Conservation (phyloP, 1,140 invertebrate genomes). For the Drosophila asahinai region DNA sequence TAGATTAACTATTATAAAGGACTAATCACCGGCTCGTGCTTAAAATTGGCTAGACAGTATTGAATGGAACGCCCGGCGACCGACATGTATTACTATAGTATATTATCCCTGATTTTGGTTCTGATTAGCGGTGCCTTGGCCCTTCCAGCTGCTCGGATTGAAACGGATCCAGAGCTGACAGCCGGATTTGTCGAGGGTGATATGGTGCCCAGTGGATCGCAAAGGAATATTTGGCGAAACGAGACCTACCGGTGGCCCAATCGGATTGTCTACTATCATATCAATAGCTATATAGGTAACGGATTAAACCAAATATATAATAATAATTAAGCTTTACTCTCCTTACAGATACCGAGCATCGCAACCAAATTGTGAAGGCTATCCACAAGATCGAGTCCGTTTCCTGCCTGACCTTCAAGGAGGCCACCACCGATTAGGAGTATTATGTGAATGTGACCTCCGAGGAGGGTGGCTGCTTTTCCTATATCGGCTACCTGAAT, state of each 20-base stretch:
- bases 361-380: slow-evolving; percentile 49
- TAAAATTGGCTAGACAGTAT: slow-evolving; percentile 15
- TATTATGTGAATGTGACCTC: slow-evolving; percentile 69
- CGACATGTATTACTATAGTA: slow-evolving; percentile 6
- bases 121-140: neutral
- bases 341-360: slow-evolving; percentile 51
- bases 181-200: slow-evolving; percentile 69
- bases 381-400: slow-evolving; percentile 47
- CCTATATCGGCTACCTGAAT: slow-evolving; percentile 86
- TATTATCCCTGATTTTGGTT: slow-evolving; percentile 2
- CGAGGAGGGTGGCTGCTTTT: slow-evolving; percentile 85
- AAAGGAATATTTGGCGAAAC: slow-evolving; percentile 87
- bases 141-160: slow-evolving; percentile 17
- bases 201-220: slow-evolving; percentile 47
- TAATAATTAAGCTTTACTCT: no score
- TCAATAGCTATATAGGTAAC: slow-evolving; percentile 83
- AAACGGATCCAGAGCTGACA: slow-evolving; percentile 65
- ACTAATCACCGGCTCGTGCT: neutral
- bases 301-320: neutral
- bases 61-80: neutral
- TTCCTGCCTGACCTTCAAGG: slow-evolving; percentile 63
- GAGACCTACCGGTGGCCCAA: slow-evolving; percentile 87
- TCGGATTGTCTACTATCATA: slow-evolving; percentile 88
- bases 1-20: slow-evolving; percentile 6
- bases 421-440: slow-evolving; percentile 54